Evolutionary conservation across 2,888 invertebrate genomes (phyloP), one percentile per base, ranked within the genome.

Genomic region (Coremacera marginata): DNA sequence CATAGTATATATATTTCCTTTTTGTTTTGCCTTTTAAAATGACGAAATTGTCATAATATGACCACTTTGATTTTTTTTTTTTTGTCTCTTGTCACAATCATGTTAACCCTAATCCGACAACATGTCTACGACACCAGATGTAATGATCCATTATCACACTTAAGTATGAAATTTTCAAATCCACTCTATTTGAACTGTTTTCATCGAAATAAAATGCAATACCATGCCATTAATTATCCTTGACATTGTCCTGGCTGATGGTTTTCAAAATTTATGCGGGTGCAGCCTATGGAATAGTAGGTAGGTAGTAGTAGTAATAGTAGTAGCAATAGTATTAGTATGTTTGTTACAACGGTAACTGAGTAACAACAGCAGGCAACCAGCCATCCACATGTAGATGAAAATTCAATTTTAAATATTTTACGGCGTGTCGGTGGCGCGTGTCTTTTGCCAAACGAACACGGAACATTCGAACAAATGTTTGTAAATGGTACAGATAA

Each of bases 351-450:
- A 19, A 19, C n/a, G 31, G 9, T 34, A n/a, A 52, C 27, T 52
- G 16, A 51, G 49, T 68, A 16, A 52, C 67, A 44, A 70, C 70
- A 68, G 51, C 51, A 68, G 68, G 70, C 52, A 31, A 3, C 8
- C 27, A 44, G 37, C 8, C 37, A n/a, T n/a, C n/a, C n/a, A 27
- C 52, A 70, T 52, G 52, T 52, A 52, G 70, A 70, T 70, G 70
- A 52, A 70, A 70, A 70, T 52, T 70, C 70, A 70, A 70, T 70
- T 52, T 70, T 52, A 31, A 52, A 70, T 70, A 70, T 52, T 27
- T 16, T 52, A 11, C 25, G 25, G 27, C 63, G 63, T n/a, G 27
- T 2, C 31, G 31, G 31, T 19, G 27, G 52, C 70, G 31, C 70
- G 70, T 25, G 70, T 70, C 52, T 31, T 34, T 27, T 16, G 63